Evolutionary conservation across 2,797 vertebrate genomes (phyloP).

Genomic region (Linurgus olivaceus): DNA sequence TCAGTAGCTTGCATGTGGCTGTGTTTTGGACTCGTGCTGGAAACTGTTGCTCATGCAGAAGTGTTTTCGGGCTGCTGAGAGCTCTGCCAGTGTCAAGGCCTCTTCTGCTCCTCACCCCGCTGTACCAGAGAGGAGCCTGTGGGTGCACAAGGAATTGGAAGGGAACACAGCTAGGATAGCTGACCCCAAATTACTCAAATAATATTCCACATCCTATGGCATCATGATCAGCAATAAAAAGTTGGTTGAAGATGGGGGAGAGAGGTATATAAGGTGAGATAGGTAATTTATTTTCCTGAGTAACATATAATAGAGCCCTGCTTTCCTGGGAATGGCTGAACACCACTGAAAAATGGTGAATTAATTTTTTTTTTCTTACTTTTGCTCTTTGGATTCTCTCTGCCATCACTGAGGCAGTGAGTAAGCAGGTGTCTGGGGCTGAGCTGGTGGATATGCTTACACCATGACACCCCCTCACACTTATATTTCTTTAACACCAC

Average conservation of each 20-base stretch:
- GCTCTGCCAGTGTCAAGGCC: fast-evolving
- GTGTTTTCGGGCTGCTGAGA: not conserved
- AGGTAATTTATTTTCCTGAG: not conserved
- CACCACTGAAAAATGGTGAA: not conserved
- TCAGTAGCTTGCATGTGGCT: not conserved
- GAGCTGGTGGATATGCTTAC: not conserved
- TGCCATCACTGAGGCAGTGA: not conserved
- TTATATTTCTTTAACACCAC: not conserved
- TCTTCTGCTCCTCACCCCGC: not conserved
- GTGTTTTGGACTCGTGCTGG: not conserved
- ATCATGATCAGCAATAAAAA: not conserved
- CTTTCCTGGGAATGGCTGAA: not conserved
- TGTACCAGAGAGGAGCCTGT: fast-evolving
- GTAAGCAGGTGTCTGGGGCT: not conserved
- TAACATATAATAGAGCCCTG: fast-evolving
- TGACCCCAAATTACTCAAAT: not conserved
- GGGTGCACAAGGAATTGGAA: not conserved
- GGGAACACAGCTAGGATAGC: not conserved
- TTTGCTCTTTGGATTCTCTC: not conserved
- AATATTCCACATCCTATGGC: not conserved
- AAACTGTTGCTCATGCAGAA: not conserved
- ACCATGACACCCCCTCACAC: not conserved
- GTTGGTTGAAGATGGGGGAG: not conserved
- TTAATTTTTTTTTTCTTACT: not conserved
- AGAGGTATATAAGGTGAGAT: fast-evolving